Base-by-base conservation (phyloP, 2,888 invertebrate genomes). In the Mayetiola destructor region DNA sequence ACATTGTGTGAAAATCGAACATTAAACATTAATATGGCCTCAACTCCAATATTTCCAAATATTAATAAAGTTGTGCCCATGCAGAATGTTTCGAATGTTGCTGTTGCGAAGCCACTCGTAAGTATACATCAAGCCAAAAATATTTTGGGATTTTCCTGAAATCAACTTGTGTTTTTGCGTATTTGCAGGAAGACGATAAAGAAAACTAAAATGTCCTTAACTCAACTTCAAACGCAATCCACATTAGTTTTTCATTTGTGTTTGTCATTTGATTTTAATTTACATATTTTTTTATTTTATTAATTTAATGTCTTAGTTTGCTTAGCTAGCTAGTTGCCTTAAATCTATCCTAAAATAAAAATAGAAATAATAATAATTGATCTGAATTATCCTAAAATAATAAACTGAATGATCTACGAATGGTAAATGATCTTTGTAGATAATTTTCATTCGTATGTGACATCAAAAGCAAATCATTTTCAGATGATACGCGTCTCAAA, bases 261-360 rank as follows among this genome's bases (percentile, higher is more conserved):
- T 48, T 48, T 48, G 27, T 27, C 48, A 12, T 23, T n/a, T n/a
- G 8, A 27, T 48, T 48, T n/a, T 27, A 27, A 6, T 48, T 48
- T 48, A 48, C 27, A 48, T 48, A 16, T 48, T n/a, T 48, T 48
- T 48, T 23, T 27, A 48, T n/a, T n/a, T n/a, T n/a, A n/a, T n/a
- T n/a, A n/a, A n/a, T n/a, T n/a, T n/a, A n/a, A n/a, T n/a, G n/a
- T n/a, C n/a, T n/a, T n/a, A n/a, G n/a, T n/a, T n/a, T n/a, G n/a
- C n/a, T n/a, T n/a, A n/a, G n/a, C n/a, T n/a, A n/a, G n/a, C n/a
- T n/a, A n/a, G n/a, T n/a, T n/a, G n/a, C n/a, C n/a, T n/a, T n/a
- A n/a, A n/a, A n/a, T n/a, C n/a, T n/a, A n/a, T n/a, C n/a, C n/a
- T n/a, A n/a, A n/a, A n/a, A n/a, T n/a, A n/a, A n/a, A n/a, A n/a